These are phyloP conservation scores for Drosophila kuntzei DNA, from an alignment of 2,888 invertebrate species.

Conservation along the genomic window DNA sequence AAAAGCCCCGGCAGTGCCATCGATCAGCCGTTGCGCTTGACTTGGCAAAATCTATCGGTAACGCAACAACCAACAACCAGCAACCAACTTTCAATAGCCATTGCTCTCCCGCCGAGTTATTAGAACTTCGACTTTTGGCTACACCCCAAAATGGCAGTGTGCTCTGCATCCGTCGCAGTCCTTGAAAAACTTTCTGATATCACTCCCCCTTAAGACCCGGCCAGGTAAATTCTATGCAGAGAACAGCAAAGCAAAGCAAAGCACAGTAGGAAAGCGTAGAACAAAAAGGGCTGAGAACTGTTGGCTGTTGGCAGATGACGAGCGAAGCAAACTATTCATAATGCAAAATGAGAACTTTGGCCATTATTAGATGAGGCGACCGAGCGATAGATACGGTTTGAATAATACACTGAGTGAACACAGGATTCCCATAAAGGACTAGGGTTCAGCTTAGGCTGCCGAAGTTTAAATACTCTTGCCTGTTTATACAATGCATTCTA, in stretches of 20 bases:
- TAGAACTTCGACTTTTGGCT: constrained; percentile 58
- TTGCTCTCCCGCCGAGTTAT: constrained; percentile 61
- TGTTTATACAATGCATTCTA: background rate
- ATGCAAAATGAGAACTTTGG: constrained; percentile 75
- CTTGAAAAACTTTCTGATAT: constrained; percentile 75
- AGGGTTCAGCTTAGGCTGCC: background rate
- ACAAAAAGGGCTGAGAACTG: background rate
- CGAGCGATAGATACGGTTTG: constrained; percentile 14
- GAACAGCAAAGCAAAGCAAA: background rate
- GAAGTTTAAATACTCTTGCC: constrained; percentile 2
- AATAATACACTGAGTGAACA: constrained; percentile 16
- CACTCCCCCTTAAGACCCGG: constrained; percentile 19
- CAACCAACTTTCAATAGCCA: constrained; percentile 61
- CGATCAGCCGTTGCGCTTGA: constrained; percentile 60
- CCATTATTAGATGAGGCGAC: constrained; percentile 61
- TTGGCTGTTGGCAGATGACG: constrained; percentile 38
- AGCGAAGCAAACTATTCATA: constrained; percentile 50
- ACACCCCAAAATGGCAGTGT: background rate
- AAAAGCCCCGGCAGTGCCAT: constrained; percentile 40
- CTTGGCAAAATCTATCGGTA: constrained; percentile 57
- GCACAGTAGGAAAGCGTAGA: background rate
- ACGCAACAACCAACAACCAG: constrained; percentile 16
- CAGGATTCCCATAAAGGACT: background rate
- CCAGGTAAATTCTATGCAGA: constrained; percentile 22
- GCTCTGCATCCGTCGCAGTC: constrained; percentile 65